Evolutionary conservation across 2,888 invertebrate genomes (phyloP).

Genomic region (Cheiracanthium punctorium): DNA sequence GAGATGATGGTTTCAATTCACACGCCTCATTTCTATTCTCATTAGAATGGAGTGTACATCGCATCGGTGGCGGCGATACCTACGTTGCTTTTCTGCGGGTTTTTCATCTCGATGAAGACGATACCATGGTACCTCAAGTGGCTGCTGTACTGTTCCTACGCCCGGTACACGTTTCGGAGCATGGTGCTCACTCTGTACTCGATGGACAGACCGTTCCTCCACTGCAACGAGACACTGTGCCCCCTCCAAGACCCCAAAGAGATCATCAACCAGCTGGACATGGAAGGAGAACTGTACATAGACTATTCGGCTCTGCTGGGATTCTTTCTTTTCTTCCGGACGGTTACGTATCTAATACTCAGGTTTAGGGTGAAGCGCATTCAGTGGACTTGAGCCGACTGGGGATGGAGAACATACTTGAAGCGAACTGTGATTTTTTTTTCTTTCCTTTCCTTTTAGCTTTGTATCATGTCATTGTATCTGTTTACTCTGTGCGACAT

Average conservation of each 20-base stretch:
- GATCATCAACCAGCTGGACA: constrained; percentile 89
- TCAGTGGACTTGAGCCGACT: not conserved
- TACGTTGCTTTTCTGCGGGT: constrained; percentile 95
- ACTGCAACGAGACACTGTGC: constrained; percentile 87
- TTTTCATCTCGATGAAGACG: constrained; percentile 97
- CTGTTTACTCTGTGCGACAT: too few species aligned
- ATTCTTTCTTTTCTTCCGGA: constrained; percentile 86
- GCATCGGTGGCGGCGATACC: constrained; percentile 97
- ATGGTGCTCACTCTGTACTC: constrained; percentile 90
- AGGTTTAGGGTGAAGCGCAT: not conserved
- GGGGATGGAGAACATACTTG: not conserved
- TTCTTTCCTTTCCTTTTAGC: not conserved
- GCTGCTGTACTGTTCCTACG: constrained; percentile 96
- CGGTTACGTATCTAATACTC: constrained; percentile 52
- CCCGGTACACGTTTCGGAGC: constrained; percentile 93
- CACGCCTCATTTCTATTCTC: constrained; percentile 29
- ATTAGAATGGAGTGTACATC: constrained; percentile 94
- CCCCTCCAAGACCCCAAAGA: constrained; percentile 81
- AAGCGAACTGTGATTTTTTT: not conserved
- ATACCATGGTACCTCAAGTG: constrained; percentile 95
- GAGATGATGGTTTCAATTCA: too few species aligned
- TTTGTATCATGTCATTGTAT: too few species aligned
- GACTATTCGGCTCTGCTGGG: constrained; percentile 88
- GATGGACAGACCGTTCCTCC: constrained; percentile 84
- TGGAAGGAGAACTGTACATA: constrained; percentile 88